Percentiles rank a stretch among this genome's conserved stretches.
phyloP scores from a whole-genome alignment of 2,888 invertebrate species.

The Fragum whitleyi region DNA sequence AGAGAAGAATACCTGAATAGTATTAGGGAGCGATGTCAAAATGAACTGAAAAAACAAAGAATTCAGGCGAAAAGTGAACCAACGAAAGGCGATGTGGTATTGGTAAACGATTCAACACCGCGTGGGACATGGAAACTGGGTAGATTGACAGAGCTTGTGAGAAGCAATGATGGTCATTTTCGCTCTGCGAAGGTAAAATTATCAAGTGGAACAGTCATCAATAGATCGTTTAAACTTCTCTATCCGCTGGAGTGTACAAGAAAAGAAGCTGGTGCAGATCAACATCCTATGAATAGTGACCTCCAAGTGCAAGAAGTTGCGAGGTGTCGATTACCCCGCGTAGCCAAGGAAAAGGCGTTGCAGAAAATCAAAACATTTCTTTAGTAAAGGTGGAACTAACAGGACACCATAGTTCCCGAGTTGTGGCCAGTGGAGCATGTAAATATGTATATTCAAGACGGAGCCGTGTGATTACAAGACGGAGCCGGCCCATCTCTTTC shows the following conservation, averaged over 20 bases:
- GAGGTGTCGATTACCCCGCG: background rate
- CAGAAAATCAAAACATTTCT: background rate
- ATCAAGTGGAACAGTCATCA: background rate
- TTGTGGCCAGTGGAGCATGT: background rate
- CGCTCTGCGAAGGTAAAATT: background rate
- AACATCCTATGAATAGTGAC: background rate
- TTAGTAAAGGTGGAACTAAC: background rate
- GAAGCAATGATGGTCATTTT: background rate
- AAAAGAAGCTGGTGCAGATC: no score
- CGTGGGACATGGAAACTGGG: background rate
- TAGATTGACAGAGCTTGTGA: background rate
- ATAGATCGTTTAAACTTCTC: background rate
- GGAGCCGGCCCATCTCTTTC: background rate
- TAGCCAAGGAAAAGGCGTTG: background rate
- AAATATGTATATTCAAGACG: background rate
- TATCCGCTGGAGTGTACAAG: no score
- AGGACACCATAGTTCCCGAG: background rate
- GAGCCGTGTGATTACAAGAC: background rate
- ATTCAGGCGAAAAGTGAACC: background rate
- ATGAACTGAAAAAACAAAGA: slow-evolving; percentile 10
- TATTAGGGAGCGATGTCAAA: slow-evolving; percentile 39
- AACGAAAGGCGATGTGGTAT: background rate
- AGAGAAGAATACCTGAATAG: slow-evolving; percentile 36
- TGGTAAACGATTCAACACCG: background rate
- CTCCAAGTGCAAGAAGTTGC: no score